phyloP scores from a whole-genome alignment of 2,113 vertebrate genomes.

The Sinocyclocheilus maitianheensis region DNA sequence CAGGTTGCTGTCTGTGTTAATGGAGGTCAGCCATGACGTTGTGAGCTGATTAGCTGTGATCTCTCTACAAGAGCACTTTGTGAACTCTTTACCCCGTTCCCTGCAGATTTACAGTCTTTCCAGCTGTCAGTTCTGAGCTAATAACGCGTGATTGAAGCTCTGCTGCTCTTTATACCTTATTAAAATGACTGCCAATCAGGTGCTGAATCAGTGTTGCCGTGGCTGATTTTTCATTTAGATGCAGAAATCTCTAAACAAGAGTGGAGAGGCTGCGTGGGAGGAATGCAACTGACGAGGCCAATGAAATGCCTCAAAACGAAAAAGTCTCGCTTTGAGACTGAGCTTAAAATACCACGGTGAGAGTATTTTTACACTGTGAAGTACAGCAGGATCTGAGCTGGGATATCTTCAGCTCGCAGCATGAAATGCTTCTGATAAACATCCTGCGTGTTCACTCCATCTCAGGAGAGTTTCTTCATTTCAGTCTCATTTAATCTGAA shows the following conservation, averaged over 20 bases:
- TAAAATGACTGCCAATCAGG: background rate
- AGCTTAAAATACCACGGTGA: slow-evolving; percentile 20
- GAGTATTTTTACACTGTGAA: slow-evolving; percentile 22
- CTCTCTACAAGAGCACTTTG: background rate
- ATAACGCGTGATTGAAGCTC: background rate
- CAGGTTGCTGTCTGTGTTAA: background rate
- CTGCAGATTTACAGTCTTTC: slow-evolving; percentile 20
- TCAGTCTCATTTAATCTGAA: background rate
- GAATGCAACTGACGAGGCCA: background rate
- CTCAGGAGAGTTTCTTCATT: background rate
- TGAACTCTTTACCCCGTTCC: slow-evolving; percentile 7
- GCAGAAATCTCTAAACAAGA: background rate
- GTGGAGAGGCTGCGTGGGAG: background rate
- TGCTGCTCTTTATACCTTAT: slow-evolving; percentile 6
- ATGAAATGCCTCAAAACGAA: slow-evolving; percentile 10
- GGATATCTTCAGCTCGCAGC: background rate
- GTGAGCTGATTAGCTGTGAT: background rate
- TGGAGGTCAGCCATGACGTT: background rate
- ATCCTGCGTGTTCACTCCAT: background rate
- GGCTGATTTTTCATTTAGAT: background rate
- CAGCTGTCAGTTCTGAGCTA: background rate
- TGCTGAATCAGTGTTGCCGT: background rate
- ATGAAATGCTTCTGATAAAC: too few species aligned
- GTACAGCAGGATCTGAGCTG: background rate
- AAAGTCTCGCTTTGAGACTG: background rate